Percentiles rank a stretch among this genome's conserved stretches.
Conservation (phyloP, 2,797 vertebrate genomes). For the Manis crassicaudata region DNA sequence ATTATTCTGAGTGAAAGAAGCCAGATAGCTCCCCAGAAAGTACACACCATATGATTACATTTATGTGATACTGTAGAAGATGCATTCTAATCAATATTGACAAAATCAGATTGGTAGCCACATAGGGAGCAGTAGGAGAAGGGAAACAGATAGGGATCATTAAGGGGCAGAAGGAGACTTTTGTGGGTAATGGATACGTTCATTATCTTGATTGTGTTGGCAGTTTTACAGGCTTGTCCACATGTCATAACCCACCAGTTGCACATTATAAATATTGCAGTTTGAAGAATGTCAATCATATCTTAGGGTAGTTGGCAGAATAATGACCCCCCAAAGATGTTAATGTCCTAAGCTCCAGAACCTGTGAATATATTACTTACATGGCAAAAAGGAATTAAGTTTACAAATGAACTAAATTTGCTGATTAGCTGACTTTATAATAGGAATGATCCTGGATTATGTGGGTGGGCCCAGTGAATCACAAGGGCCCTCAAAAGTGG, state of each 20-base stretch:
- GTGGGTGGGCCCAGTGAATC: background rate
- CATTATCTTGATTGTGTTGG: background rate
- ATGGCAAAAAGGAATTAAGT: too few relatives aligned
- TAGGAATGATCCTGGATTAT: too few relatives aligned
- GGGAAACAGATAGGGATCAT: background rate
- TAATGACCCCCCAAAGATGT: background rate
- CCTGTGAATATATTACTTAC: too few relatives aligned
- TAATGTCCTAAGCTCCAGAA: too few relatives aligned
- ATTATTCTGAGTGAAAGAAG: background rate
- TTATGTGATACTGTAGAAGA: background rate
- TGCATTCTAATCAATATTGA: background rate
- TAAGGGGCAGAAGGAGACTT: background rate
- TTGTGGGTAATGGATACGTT: background rate
- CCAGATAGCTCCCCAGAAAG: background rate
- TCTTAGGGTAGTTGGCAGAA: background rate
- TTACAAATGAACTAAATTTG: too few relatives aligned
- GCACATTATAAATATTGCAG: background rate
- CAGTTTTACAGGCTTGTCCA: background rate
- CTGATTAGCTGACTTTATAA: too few relatives aligned
- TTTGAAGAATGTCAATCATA: background rate
- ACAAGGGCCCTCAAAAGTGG: background rate
- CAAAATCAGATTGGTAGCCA: background rate
- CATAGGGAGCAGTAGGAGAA: background rate
- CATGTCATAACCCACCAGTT: background rate
- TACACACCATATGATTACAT: background rate